Evolutionary conservation across 1,140 invertebrate species (phyloP).

Genomic region (Drosophila nasuta): DNA sequence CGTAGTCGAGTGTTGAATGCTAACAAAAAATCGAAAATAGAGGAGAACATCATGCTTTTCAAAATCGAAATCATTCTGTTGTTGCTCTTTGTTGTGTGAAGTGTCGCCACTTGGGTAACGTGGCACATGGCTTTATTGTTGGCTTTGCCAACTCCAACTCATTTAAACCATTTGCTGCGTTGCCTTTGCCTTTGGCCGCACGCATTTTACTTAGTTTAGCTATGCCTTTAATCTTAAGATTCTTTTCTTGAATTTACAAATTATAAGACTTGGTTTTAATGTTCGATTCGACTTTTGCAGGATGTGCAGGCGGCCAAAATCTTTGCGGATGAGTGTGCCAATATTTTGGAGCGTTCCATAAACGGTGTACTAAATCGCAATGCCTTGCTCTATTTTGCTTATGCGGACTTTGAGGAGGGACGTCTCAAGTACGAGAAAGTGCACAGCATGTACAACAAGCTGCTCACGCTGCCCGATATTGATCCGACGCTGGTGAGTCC

Average conservation of each 20-base stretch:
- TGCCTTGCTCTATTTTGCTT: conserved; percentile 98
- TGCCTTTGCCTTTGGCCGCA: conserved; percentile 66
- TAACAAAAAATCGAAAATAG: conserved; percentile 57
- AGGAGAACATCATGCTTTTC: conserved; percentile 46
- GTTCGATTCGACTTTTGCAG: conserved; percentile 82
- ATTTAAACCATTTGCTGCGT: conserved; percentile 52
- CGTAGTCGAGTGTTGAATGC: conserved; percentile 68
- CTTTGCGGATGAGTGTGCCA: conserved; percentile 97
- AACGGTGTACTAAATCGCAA: conserved; percentile 95
- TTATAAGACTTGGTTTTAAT: neutral
- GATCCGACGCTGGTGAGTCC: conserved; percentile 95
- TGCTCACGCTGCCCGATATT: conserved; percentile 94
- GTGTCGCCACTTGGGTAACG: conserved; percentile 74
- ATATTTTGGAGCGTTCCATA: conserved; percentile 96
- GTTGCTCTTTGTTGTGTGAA: conserved; percentile 45
- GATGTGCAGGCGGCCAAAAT: conserved; percentile 96
- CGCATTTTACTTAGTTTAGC: conserved; percentile 55
- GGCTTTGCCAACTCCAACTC: neutral
- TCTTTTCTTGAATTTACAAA: neutral
- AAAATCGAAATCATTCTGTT: conserved; percentile 41
- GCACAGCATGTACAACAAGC: conserved; percentile 97
- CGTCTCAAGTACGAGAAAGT: conserved; percentile 98
- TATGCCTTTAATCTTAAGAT: neutral
- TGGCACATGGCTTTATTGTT: conserved; percentile 43
- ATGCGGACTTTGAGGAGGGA: conserved; percentile 99